phyloP scores from a whole-genome alignment of 2,888 invertebrate genomes.

The Neoascia interrupta region DNA sequence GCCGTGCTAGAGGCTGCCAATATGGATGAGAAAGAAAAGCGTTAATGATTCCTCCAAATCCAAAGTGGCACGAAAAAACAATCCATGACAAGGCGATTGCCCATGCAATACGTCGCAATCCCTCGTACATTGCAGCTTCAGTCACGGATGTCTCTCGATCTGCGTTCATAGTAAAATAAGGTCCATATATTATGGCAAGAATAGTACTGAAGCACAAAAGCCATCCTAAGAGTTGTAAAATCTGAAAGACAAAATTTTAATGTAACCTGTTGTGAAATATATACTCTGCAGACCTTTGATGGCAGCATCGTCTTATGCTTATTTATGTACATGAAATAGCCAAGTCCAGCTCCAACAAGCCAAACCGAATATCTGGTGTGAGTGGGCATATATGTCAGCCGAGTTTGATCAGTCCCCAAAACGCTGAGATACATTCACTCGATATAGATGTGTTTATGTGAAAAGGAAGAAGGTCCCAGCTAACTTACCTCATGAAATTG shows the following conservation, averaged over 20 bases:
- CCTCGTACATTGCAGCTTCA: constrained; percentile 77
- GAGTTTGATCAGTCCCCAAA: constrained; percentile 74
- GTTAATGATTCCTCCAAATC: constrained; percentile 77
- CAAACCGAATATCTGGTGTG: constrained; percentile 78
- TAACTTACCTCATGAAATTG: constrained; percentile 74
- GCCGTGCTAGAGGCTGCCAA: constrained; percentile 77
- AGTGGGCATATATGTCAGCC: constrained; percentile 77
- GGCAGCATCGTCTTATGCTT: constrained; percentile 71
- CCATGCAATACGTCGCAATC: constrained; percentile 76
- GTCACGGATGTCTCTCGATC: constrained; percentile 71
- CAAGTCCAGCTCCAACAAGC: constrained; percentile 78
- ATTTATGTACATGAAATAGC: constrained; percentile 76
- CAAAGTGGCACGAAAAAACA: constrained; percentile 78
- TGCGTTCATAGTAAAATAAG: too few species aligned
- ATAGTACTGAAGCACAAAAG: constrained; percentile 74
- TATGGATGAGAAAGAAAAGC: constrained; percentile 76
- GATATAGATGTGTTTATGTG: neutral
- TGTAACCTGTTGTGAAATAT: neutral
- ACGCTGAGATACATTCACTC: constrained; percentile 30
- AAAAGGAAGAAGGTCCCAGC: constrained; percentile 29
- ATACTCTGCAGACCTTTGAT: constrained; percentile 74
- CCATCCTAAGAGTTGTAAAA: constrained; percentile 76
- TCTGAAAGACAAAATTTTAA: constrained; percentile 9
- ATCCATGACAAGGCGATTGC: constrained; percentile 76
- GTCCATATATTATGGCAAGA: constrained; percentile 75